Conservation (phyloP, 2,888 invertebrate species). For the Acleris laterana region DNA sequence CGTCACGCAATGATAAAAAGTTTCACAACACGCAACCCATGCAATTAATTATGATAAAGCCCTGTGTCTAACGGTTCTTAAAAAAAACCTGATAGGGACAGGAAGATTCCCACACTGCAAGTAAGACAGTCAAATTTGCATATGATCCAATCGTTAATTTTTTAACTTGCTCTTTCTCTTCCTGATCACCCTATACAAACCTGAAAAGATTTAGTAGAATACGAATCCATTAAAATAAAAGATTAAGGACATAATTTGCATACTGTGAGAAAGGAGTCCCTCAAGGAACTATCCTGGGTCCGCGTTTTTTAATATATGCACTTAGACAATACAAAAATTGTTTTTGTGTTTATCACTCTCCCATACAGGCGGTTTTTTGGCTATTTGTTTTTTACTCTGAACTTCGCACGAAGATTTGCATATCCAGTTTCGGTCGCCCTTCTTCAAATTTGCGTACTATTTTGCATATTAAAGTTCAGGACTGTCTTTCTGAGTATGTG, state of each 20-base stretch:
- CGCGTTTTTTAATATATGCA: slow-evolving; percentile 66
- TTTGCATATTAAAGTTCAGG: slow-evolving; percentile 78
- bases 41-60: slow-evolving; percentile 37
- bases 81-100: slow-evolving; percentile 45
- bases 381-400: slow-evolving; percentile 77
- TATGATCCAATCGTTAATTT: slow-evolving; percentile 78
- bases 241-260: slow-evolving; percentile 80
- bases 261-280: slow-evolving; percentile 75
- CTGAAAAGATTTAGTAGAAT: slow-evolving; percentile 75
- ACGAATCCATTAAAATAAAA: slow-evolving; percentile 83
- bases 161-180: slow-evolving; percentile 59
- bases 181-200: slow-evolving; percentile 62
- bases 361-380: slow-evolving; percentile 77
- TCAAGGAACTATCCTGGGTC: slow-evolving; percentile 62
- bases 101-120: slow-evolving; percentile 69
- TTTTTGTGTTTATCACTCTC: slow-evolving; percentile 77
- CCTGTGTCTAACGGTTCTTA: slow-evolving; percentile 47
- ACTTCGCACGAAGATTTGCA: slow-evolving; percentile 83
- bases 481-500: slow-evolving; percentile 65
- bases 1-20: slow-evolving; percentile 30
- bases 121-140: slow-evolving; percentile 67
- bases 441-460: slow-evolving; percentile 61
- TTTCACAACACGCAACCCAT: slow-evolving; percentile 24
- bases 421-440: slow-evolving; percentile 75
- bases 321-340: slow-evolving; percentile 76